Evolutionary conservation across 2,113 vertebrate species (phyloP).

Genomic region (Dasyornis broadbenti): DNA sequence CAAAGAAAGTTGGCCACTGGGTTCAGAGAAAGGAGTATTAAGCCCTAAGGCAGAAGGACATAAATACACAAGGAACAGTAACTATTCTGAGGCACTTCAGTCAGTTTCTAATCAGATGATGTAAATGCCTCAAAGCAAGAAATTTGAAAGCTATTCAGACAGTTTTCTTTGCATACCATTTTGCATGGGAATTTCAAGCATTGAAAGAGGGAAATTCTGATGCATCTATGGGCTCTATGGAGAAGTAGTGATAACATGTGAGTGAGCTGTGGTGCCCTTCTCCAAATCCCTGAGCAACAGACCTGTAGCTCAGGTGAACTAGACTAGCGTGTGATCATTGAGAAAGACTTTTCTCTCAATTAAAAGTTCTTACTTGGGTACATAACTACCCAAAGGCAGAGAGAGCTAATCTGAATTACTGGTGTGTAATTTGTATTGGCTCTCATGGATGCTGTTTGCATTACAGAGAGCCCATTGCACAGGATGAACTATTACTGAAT

Average conservation of each 20-base stretch:
- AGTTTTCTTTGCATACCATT: background rate
- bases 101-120: background rate
- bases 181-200: background rate
- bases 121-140: background rate
- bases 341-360: background rate
- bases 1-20: background rate
- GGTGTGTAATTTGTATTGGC: background rate
- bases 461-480: background rate
- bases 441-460: background rate
- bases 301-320: background rate
- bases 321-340: background rate
- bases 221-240: background rate
- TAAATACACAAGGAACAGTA: background rate
- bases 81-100: background rate
- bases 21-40: background rate
- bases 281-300: background rate
- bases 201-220: background rate
- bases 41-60: background rate
- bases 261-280: background rate
- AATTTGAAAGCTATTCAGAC: background rate
- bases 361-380: background rate
- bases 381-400: background rate
- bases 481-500: constrained; percentile 11
- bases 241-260: background rate
- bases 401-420: background rate